Conservation (phyloP, 2,113 vertebrate species). For the Perca flavescens region DNA sequence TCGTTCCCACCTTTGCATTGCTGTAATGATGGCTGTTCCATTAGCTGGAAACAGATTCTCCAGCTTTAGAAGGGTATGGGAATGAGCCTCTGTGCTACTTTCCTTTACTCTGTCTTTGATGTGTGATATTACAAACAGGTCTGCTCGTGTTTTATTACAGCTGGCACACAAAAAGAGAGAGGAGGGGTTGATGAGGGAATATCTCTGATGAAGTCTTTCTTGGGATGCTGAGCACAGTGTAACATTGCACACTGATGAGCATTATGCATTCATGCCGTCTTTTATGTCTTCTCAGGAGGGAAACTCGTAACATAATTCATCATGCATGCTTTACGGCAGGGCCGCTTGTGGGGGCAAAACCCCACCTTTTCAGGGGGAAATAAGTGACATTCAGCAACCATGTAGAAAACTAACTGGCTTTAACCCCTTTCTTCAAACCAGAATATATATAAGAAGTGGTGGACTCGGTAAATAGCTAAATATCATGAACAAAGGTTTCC, state of each 20-base stretch:
- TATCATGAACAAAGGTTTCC: conserved; percentile 12
- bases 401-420: conserved; percentile 11
- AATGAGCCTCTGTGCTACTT: conserved; percentile 70
- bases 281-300: conserved; percentile 49
- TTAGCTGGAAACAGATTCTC: conserved; percentile 49
- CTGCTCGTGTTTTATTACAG: conserved; percentile 67
- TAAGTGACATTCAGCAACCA: conserved; percentile 5
- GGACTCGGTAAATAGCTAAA: neutral
- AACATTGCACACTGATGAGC: conserved; percentile 67
- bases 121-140: conserved; percentile 67
- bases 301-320: conserved; percentile 37
- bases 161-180: conserved; percentile 47
- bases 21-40: conserved; percentile 40
- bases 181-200: conserved; percentile 3
- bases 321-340: conserved; percentile 21
- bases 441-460: conserved; percentile 6
- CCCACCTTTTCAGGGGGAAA: conserved; percentile 28
- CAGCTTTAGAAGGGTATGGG: conserved; percentile 60
- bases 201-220: conserved; percentile 46
- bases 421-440: conserved; percentile 19
- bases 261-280: conserved; percentile 52
- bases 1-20: conserved; percentile 44
- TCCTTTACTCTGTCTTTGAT: conserved; percentile 66
- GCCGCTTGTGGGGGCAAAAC: neutral
- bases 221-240: conserved; percentile 58